phyloP scores from a whole-genome alignment of 2,888 invertebrate genomes.

The Lutraria lutraria region DNA sequence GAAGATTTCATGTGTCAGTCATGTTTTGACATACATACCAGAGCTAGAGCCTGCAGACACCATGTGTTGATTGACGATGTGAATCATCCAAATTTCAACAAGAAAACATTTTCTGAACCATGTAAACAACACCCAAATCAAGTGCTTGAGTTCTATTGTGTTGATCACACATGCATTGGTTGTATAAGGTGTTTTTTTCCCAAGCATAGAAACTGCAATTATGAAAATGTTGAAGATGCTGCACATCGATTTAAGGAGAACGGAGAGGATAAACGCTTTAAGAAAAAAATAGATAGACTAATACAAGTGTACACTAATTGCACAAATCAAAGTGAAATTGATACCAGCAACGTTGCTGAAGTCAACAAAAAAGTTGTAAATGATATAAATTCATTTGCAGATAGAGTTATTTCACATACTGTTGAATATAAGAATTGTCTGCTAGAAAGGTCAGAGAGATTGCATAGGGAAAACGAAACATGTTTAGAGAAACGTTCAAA shows the following conservation, averaged over 20 bases:
- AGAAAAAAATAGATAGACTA: background rate
- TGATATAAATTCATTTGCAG: background rate
- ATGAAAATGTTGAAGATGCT: background rate
- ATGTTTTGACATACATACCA: background rate
- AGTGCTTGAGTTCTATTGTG: background rate
- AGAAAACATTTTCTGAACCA: background rate
- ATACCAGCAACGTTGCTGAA: background rate
- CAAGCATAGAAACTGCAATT: background rate
- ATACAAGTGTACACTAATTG: background rate
- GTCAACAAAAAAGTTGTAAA: background rate
- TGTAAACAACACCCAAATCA: background rate
- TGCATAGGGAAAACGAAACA: background rate
- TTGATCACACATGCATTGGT: background rate
- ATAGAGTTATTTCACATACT: background rate
- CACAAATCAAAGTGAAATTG: background rate
- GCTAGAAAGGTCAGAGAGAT: background rate
- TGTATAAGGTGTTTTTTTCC: background rate
- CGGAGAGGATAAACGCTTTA: background rate
- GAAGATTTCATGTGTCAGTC: background rate
- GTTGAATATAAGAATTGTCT: background rate
- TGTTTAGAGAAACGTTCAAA: background rate
- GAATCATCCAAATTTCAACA: background rate
- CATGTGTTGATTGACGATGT: background rate
- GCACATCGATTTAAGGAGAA: background rate
- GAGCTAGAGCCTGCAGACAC: background rate